Evolutionary conservation across 2,888 invertebrate genomes (phyloP).

Genomic region (Trichogramma evanescens): DNA sequence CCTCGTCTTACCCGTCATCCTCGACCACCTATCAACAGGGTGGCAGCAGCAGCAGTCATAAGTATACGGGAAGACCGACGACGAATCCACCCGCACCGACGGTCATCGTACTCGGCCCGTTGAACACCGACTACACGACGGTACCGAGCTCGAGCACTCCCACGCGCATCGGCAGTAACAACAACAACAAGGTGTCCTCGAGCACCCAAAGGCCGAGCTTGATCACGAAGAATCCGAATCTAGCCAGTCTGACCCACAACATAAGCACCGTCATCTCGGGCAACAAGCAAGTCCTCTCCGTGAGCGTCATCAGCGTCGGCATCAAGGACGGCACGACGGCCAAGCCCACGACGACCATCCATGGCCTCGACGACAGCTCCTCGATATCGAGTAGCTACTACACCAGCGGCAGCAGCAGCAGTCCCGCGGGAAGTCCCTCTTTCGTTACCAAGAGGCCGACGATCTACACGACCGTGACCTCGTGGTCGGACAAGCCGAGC

Average conservation of each 20-base stretch:
- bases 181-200: conserved; percentile 2
- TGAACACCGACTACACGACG: conserved; percentile 38
- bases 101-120: conserved; percentile 55
- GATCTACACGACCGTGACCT: conserved; percentile 36
- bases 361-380: not conserved
- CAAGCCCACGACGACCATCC: conserved; percentile 25
- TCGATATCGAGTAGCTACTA: conserved; percentile 13
- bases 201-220: conserved; percentile 35
- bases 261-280: conserved; percentile 42
- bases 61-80: conserved; percentile 38
- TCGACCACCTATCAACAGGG: conserved; percentile 9
- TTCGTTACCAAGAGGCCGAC: conserved; percentile 22
- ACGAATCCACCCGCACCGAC: conserved; percentile 53
- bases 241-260: conserved; percentile 38
- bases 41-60: conserved; percentile 20
- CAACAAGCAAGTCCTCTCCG: conserved; percentile 40
- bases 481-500: conserved; percentile 39
- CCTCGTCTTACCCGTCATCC: conserved; percentile 24
- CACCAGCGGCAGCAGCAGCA: conserved; percentile 6
- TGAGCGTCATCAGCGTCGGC: conserved; percentile 42
- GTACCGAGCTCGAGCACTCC: conserved; percentile 38
- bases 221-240: conserved; percentile 31
- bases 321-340: conserved; percentile 37
- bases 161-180: conserved; percentile 24
- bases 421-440: not conserved